Evolutionary conservation across 2,888 invertebrate genomes (phyloP), one percentile per base, ranked within the genome.

Genomic region (Myopa testacea): DNA sequence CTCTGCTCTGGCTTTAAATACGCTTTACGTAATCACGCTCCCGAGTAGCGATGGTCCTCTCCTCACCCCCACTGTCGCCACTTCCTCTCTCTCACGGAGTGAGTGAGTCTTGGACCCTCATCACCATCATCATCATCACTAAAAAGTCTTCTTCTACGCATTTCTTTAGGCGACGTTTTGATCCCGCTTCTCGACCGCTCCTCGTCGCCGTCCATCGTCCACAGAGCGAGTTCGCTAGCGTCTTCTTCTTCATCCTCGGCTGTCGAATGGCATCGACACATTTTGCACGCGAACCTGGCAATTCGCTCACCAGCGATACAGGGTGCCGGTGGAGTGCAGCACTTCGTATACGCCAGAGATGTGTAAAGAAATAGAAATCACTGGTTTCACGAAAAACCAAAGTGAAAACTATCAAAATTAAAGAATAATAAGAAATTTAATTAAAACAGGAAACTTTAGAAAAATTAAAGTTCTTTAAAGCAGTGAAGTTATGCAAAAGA

Each of bases 121-220:
- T 45, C 10, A 58, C 16, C 26, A 26, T 26, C 19, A 58, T 45
- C 45, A 45, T 45, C 1, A 3, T 6, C 10, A 45, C 45, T 45
- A 45, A 45, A 45, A 45, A 45, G 0, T 45, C 45, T 45, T 45
- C 45, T 45, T 70, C 37, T 37, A 70, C 34, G 68, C 37, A 45
- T 75, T 58, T 60, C 60, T 78, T 60, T 67, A 82, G 82, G 82
- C 81, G 82, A 82, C 79, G 82, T 79, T 75, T 52, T 82, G 75
- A 80, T 82, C 75, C 82, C 82, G 50, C 81, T 82, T 77, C 81
- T 82, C 78, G 81, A 81, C 26, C 78, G 81, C 78, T 77, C 78
- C 67, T 63, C 78, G 70, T 80, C 81, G 60, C 73, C 79, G 5
- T 4, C 26, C 34, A 62, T 63, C 45, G 50, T 65, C 19, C 68